Percentiles rank a stretch among this genome's conserved stretches.
phyloP scores from a whole-genome alignment of 2,888 invertebrate genomes.

The Leucoptera coffeella region DNA sequence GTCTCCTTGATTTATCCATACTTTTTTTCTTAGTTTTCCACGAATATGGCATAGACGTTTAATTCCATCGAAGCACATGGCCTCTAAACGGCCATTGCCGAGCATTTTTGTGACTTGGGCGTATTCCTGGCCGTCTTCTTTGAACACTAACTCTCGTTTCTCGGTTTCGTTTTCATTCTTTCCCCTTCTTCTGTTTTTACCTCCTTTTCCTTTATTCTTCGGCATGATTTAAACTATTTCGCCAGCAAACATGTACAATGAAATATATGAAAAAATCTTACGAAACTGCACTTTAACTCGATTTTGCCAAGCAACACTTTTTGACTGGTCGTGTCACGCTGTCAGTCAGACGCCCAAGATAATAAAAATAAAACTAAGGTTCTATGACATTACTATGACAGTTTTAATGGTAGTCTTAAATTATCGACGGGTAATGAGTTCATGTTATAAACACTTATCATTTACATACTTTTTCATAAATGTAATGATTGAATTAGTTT shows the following conservation, averaged over 20 bases:
- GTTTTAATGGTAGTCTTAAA: no score
- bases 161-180: constrained; percentile 99
- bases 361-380: no score
- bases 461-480: no score
- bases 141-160: constrained; percentile 98
- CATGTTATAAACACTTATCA: no score
- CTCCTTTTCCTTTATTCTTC: constrained; percentile 93
- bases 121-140: constrained; percentile 99
- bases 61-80: constrained; percentile 98
- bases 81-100: constrained; percentile 97
- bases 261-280: constrained; percentile 28
- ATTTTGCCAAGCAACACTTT: not conserved
- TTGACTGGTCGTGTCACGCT: not conserved
- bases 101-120: constrained; percentile 99
- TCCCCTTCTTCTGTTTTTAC: constrained; percentile 99
- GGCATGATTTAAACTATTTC: constrained; percentile 52
- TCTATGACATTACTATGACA: no score
- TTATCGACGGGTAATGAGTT: no score
- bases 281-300: not conserved
- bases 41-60: constrained; percentile 98
- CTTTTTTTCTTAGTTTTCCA: constrained; percentile 90
- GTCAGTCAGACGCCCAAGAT: no score
- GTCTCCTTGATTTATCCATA: constrained; percentile 98
- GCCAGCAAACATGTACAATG: constrained; percentile 39
- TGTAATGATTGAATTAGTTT: no score